Evolutionary conservation across 2,113 vertebrate genomes (phyloP).

Genomic region (Erinaceus europaeus): DNA sequence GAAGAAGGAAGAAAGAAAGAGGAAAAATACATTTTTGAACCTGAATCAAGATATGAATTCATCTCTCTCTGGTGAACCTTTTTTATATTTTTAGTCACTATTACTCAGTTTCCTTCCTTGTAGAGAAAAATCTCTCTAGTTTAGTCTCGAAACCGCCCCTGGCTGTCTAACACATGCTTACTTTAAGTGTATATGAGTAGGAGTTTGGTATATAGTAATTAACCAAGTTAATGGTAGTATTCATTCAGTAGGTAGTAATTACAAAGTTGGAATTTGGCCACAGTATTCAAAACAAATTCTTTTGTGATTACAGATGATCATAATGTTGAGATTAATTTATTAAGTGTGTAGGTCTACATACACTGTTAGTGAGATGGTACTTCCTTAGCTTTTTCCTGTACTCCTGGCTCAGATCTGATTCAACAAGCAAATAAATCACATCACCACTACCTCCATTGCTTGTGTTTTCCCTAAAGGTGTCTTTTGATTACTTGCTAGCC

Average conservation of each 20-base stretch:
- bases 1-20: no score
- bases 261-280: conserved; percentile 44
- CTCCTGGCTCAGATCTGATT: not conserved
- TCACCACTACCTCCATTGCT: not conserved
- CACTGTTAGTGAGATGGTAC: not conserved
- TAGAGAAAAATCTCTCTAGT: not conserved
- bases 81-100: not conserved
- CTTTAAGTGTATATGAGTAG: conserved; percentile 56
- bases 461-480: conserved; percentile 51
- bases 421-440: conserved; percentile 37
- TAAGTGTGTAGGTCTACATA: not conserved
- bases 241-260: conserved; percentile 55
- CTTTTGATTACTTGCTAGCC: conserved; percentile 55
- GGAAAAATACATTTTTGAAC: not conserved
- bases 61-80: not conserved
- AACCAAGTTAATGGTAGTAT: conserved; percentile 58
- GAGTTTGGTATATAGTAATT: conserved; percentile 50
- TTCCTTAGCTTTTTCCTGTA: conserved; percentile 4
- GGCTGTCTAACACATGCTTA: conserved; percentile 34
- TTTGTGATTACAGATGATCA: conserved; percentile 40
- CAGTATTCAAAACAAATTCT: conserved; percentile 18
- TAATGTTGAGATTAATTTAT: conserved; percentile 33
- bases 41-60: not conserved
- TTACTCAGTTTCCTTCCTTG: conserved; percentile 19
- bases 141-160: conserved; percentile 28